phyloP scores from a whole-genome alignment of 2,113 vertebrate genomes.

The Menidia beryllina region DNA sequence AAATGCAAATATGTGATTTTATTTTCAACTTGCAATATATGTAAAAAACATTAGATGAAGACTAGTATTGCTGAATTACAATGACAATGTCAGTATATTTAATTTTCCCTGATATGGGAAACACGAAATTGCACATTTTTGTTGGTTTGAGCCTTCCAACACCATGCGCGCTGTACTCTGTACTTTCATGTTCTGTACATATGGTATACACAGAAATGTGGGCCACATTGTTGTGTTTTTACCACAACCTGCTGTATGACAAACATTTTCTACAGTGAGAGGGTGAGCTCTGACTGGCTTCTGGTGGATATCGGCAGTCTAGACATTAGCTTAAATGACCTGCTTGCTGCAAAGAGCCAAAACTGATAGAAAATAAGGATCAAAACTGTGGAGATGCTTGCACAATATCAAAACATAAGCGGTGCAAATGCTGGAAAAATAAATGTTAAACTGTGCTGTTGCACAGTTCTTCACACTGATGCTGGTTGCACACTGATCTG shows the following conservation, averaged over 20 bases:
- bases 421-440: conserved; percentile 57
- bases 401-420: conserved; percentile 46
- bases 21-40: conserved; percentile 85
- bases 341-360: conserved; percentile 57
- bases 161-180: conserved; percentile 79
- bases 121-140: conserved; percentile 85
- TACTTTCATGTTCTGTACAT: conserved; percentile 77
- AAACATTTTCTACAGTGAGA: conserved; percentile 74
- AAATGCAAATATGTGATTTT: conserved; percentile 83
- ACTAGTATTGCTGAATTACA: conserved; percentile 79
- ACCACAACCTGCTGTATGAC: conserved; percentile 71
- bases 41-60: conserved; percentile 75
- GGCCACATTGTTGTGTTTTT: conserved; percentile 75
- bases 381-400: conserved; percentile 50
- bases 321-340: conserved; percentile 75
- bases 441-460: conserved; percentile 32
- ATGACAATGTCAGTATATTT: conserved; percentile 83
- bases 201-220: conserved; percentile 72
- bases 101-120: conserved; percentile 80
- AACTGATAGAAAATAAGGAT: conserved; percentile 35
- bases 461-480: conserved; percentile 56
- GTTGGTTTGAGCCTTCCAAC: conserved; percentile 83
- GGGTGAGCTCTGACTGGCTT: conserved; percentile 68
- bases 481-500: conserved; percentile 67
- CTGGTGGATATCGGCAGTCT: conserved; percentile 74